These are phyloP conservation scores for Nasonia giraulti DNA, from an alignment of 1,140 invertebrate genomes.

Conservation along the genomic window DNA sequence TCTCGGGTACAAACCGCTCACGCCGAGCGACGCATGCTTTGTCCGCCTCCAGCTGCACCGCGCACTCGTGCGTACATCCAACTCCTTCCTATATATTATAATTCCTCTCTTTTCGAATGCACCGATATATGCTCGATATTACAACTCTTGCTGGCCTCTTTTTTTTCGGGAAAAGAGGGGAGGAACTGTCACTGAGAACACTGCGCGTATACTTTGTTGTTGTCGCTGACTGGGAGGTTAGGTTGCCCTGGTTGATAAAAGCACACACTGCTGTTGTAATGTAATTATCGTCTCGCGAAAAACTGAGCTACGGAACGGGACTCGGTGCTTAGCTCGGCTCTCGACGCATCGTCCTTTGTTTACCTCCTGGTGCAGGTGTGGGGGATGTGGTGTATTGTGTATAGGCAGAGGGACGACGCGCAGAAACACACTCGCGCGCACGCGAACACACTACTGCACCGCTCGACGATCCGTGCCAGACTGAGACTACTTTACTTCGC, in stretches of 20 bases:
- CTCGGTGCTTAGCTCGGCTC: no score
- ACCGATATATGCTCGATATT: no score
- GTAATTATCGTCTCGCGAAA: no score
- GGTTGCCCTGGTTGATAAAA: no score
- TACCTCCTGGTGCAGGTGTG: background rate
- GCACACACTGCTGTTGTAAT: no score
- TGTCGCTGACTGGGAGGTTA: no score
- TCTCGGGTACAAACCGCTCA: background rate
- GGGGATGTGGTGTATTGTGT: background rate
- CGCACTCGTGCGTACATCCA: background rate
- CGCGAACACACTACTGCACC: constrained; percentile 49
- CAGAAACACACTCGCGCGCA: background rate
- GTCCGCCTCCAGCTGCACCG: background rate
- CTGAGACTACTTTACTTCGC: background rate
- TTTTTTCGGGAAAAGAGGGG: background rate
- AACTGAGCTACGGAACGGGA: no score
- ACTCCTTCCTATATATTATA: background rate
- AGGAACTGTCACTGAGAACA: background rate
- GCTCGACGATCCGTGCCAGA: constrained; percentile 39
- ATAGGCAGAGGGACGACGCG: background rate
- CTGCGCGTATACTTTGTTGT: background rate
- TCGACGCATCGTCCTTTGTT: background rate
- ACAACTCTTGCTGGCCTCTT: background rate
- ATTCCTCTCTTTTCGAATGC: no score
- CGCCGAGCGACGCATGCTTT: background rate